Evolutionary conservation across 2,888 invertebrate genomes (phyloP), one percentile per base, ranked within the genome.

Genomic region (Imbricaverruca yamaguchii): DNA sequence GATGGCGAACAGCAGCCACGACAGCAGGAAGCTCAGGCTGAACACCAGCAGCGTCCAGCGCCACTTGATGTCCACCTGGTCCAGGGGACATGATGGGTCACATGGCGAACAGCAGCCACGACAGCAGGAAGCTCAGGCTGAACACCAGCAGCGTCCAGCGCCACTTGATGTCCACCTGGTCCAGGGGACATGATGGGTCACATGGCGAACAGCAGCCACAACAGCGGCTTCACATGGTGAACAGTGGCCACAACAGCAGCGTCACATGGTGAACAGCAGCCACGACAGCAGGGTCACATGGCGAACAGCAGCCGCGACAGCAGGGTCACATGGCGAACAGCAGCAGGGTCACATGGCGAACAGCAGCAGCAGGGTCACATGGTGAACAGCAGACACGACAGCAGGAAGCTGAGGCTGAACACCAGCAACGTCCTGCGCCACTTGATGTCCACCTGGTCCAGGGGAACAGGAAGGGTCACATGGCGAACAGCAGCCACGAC

Each of bases 351-450:
- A n/a, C n/a, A n/a, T n/a, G n/a, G n/a, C n/a, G 89, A 97, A 98
- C 84, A 94, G 94, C 86, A 94, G 90, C 95, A 96, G 86, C 96
- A 91, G 39, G 39, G 39, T 39, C 39, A 39, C 39, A 95, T 90
- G 61, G 95, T 92, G 88, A 97, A 96, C 82, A 97, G 93, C 83
- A 96, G 89, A n/a, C n/a, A n/a, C n/a, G n/a, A n/a, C n/a, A n/a
- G n/a, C n/a, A 97, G 91, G 89, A 97, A 98, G 84, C 94, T 94
- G 86, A 94, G 90, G 61, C 95, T 92, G 88, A 97, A 96, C 82
- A 97, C 93, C 83, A 96, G 89, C 84, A 97, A 90, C 85, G 96
- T 97, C 94, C 95, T 96, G 86, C 96, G 91, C 98, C 98, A 98
- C 85, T 88, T 94, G 59, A 95, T 93, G 89, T 97, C 96, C 84